These are phyloP conservation scores for Platygyra sinensis DNA, from an alignment of 64 coral and sea anemone genomes.

Conservation along the genomic window DNA sequence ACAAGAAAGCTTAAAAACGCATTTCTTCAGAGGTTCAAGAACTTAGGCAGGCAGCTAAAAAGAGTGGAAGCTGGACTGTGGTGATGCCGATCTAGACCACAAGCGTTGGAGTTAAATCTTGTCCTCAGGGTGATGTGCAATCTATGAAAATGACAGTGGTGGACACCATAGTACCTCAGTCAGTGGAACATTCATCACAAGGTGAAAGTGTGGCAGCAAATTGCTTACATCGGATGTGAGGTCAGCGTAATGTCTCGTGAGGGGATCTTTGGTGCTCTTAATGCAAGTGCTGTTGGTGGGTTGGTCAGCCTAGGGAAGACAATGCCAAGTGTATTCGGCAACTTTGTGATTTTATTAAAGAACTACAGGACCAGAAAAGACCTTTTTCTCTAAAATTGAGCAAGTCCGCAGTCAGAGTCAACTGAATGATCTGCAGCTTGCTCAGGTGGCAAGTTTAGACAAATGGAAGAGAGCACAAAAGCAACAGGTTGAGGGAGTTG, in stretches of 20 bases:
- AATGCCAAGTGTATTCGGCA: constrained; percentile 43
- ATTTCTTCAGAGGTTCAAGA: constrained; percentile 65
- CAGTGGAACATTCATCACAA: background rate
- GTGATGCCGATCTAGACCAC: background rate
- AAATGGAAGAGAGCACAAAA: constrained; percentile 56
- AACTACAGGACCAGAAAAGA: constrained; percentile 36
- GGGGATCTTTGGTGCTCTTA: constrained; percentile 48
- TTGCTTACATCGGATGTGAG: constrained; percentile 37
- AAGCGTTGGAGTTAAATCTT: background rate
- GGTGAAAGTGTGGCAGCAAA: background rate
- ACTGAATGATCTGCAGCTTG: background rate
- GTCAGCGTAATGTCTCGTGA: constrained; percentile 13
- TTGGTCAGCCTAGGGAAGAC: constrained; percentile 48
- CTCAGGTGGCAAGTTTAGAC: constrained; percentile 17
- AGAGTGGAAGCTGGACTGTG: constrained; percentile 38
- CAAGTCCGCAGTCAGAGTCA: background rate
- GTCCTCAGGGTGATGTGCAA: background rate
- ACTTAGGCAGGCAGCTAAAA: constrained; percentile 37
- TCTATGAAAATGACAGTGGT: background rate
- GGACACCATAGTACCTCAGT: background rate
- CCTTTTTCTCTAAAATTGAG: constrained; percentile 61
- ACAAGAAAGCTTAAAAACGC: constrained; percentile 70
- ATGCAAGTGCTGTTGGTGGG: constrained; percentile 62
- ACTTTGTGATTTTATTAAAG: constrained; percentile 47
- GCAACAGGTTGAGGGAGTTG: constrained; percentile 49